These are phyloP conservation scores for Gallinago stenura DNA, from an alignment of 2,797 vertebrate genomes.

Conservation along the genomic window DNA sequence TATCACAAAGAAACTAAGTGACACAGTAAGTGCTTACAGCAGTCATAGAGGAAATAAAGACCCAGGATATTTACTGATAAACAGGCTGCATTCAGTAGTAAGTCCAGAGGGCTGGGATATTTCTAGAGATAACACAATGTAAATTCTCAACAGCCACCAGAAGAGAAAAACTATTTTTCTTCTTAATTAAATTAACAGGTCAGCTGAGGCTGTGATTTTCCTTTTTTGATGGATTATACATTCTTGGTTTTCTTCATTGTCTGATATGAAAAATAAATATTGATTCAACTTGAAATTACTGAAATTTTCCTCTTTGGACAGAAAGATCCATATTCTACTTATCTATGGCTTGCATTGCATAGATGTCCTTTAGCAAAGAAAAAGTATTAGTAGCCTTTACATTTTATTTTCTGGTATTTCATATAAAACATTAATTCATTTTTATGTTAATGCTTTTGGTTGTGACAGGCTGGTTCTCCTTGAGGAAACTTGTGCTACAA, in stretches of 20 bases:
- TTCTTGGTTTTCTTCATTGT: neutral
- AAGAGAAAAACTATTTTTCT: neutral
- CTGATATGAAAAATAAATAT: neutral
- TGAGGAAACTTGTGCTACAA: neutral
- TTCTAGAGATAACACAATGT: neutral
- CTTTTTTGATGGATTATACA: neutral
- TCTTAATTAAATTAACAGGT: neutral
- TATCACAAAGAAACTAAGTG: neutral
- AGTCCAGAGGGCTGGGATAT: neutral
- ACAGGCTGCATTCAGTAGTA: neutral
- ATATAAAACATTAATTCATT: neutral
- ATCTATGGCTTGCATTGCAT: neutral
- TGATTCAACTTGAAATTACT: neutral
- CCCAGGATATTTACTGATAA: neutral
- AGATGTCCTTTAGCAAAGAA: neutral
- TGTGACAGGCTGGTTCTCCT: neutral
- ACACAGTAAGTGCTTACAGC: neutral
- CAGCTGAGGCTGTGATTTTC: neutral
- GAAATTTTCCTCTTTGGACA: neutral
- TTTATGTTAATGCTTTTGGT: neutral
- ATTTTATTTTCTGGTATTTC: neutral
- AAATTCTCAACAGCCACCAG: neutral
- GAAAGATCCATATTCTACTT: neutral
- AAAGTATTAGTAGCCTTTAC: neutral
- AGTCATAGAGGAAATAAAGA: neutral